Conservation (phyloP, 2,888 invertebrate genomes). For the Nomada ruficornis region DNA sequence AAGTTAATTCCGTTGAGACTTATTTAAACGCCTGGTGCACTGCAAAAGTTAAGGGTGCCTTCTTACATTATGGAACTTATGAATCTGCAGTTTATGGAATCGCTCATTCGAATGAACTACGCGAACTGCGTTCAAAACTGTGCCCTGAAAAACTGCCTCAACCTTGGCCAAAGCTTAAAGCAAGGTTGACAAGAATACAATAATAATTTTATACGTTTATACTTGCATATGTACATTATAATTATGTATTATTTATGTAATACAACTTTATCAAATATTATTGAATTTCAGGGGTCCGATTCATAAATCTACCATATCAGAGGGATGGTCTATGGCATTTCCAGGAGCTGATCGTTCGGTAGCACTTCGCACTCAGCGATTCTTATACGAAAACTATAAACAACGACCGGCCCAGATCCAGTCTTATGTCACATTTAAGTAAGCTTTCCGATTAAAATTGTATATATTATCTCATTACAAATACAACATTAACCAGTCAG, state of each 20-base stretch:
- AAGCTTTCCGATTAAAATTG: constrained; percentile 34
- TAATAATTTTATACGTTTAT: not conserved
- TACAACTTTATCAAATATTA: constrained; percentile 10
- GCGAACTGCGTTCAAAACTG: constrained; percentile 88
- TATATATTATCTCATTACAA: not conserved
- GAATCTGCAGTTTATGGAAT: constrained; percentile 93
- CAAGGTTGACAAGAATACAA: constrained; percentile 83
- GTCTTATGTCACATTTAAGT: constrained; percentile 88
- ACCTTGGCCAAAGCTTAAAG: constrained; percentile 87
- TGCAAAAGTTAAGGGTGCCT: constrained; percentile 80
- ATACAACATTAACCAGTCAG: not conserved
- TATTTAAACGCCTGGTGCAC: constrained; percentile 86
- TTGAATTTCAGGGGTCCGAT: constrained; percentile 76
- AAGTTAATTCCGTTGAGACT: constrained; percentile 91
- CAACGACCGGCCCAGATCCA: constrained; percentile 92
- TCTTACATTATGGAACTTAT: constrained; percentile 94
- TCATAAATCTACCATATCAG: constrained; percentile 84
- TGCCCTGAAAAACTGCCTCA: constrained; percentile 88
- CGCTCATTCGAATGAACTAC: constrained; percentile 88
- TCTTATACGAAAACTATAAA: constrained; percentile 88
- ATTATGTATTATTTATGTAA: not conserved
- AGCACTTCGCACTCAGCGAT: constrained; percentile 92
- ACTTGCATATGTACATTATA: not conserved
- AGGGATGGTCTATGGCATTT: constrained; percentile 90
- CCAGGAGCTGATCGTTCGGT: constrained; percentile 93